Conservation (phyloP, 2,113 vertebrate genomes). For the Octodon degus region DNA sequence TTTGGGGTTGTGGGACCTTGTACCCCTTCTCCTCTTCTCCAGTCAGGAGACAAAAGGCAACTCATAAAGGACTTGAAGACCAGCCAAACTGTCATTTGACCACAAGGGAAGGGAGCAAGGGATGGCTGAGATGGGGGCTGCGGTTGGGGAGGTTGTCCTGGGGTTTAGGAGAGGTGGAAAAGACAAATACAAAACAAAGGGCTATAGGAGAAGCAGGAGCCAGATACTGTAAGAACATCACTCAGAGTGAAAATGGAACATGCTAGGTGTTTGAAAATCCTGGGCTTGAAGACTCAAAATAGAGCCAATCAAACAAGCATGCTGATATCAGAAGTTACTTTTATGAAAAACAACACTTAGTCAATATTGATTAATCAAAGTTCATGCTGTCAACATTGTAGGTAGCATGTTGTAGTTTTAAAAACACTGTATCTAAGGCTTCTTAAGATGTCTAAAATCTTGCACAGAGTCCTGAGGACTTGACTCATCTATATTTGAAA, state of each 20-base stretch:
- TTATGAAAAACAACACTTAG: background rate
- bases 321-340: background rate
- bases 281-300: background rate
- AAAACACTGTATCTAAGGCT: background rate
- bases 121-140: background rate
- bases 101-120: background rate
- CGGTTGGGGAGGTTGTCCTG: background rate
- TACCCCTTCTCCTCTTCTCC: slow-evolving; percentile 29
- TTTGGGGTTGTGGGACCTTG: background rate
- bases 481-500: background rate
- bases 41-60: background rate
- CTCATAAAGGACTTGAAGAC: slow-evolving; percentile 50
- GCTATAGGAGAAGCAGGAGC: background rate
- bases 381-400: background rate
- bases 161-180: slow-evolving; percentile 37
- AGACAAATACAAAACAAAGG: background rate
- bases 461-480: background rate
- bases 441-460: background rate
- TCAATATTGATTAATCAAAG: background rate
- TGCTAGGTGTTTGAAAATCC: background rate
- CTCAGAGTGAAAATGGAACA: background rate
- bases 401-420: background rate
- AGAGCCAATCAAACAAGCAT: background rate
- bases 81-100: slow-evolving; percentile 57
- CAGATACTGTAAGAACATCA: fast-evolving